Evolutionary conservation across 2,797 vertebrate species (phyloP), one percentile per base, ranked within the genome.

Genomic region (Melanotaenia parkinsoni): DNA sequence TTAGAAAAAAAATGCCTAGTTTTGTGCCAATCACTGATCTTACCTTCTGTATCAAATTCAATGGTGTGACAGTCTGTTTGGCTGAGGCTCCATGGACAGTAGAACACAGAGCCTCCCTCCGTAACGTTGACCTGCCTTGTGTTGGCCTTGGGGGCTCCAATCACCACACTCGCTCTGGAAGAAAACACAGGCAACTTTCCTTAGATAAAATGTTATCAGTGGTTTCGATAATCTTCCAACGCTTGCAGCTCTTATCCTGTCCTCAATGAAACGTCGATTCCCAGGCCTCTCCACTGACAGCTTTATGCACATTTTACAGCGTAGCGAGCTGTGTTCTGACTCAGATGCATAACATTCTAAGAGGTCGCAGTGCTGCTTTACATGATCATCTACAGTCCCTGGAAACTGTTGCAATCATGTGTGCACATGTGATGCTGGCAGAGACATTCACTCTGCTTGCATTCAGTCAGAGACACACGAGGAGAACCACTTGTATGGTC

Each of bases 91-190:
- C 97, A 98, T 1, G 96, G 96, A 74, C 97, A 98, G 92, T 96
- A 94, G 90, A 95, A 98, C 57, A 98, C 97, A 0, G 96, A 94
- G 8, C 97, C 97, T 24, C 96, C 96, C 76, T 97, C 94, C 22
- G 72, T 93, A 35, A 97, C 79, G 9, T 93, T 86, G 0, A 83
- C 83, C 87, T 97, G 96, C 58, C 83, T 95, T 3, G 96, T 97
- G 89, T 94, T 95, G 72, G 96, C 96, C 83, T 96, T 97, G 61
- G 97, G 97, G 4, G 97, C 97, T 45, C 97, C 97, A 16, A 98
- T 92, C 79, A 98, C 90, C 83, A 98, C 92, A 53, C 96, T 97
- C 58, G 91, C 92, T 67, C 96, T 98, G n/a, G 37, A 68, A n/a
- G 87, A 43, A 78, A 9, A 86, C 12, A 82, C 16, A 53, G 33